Conservation (phyloP, 2,888 invertebrate species). For the Polylopha cassiicola region DNA sequence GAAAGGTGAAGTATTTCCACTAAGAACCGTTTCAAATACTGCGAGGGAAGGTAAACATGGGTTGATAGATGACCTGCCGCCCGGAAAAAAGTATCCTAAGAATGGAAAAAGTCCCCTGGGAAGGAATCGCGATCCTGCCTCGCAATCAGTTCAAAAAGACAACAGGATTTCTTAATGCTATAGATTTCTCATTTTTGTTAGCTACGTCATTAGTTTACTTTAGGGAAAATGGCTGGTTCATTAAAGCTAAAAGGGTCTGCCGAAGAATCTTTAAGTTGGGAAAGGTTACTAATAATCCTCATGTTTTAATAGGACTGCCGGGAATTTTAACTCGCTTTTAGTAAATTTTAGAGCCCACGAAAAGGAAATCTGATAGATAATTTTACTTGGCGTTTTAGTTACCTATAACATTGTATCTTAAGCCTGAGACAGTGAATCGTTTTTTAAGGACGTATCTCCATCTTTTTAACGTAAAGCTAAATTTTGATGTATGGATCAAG, state of each 20-base stretch:
- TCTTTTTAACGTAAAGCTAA: too few species aligned
- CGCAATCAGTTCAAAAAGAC: conserved; percentile 19
- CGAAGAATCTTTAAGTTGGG: background rate
- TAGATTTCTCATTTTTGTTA: conserved; percentile 5
- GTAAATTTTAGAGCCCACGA: too few species aligned
- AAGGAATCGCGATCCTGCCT: conserved; percentile 10
- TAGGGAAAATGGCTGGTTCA: background rate
- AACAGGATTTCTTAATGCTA: conserved; percentile 1
- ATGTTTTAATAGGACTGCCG: too few species aligned
- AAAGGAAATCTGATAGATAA: too few species aligned
- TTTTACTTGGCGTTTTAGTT: too few species aligned
- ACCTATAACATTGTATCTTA: too few species aligned
- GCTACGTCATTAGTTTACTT: conserved; percentile 4
- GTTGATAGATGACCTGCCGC: conserved; percentile 20
- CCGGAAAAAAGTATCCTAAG: conserved; percentile 19
- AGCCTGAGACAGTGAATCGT: too few species aligned
- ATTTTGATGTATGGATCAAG: too few species aligned
- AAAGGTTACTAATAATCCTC: conserved; percentile 1
- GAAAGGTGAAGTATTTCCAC: too few species aligned
- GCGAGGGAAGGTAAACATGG: conserved; percentile 17
- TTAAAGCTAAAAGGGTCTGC: conserved; percentile 2
- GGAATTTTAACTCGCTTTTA: too few species aligned
- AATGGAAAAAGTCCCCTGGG: conserved; percentile 16
- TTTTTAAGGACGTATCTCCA: too few species aligned
- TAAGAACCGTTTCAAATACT: conserved; percentile 19